Conservation (phyloP, 2,797 vertebrate species). For the Neosilurus mollespiculum region DNA sequence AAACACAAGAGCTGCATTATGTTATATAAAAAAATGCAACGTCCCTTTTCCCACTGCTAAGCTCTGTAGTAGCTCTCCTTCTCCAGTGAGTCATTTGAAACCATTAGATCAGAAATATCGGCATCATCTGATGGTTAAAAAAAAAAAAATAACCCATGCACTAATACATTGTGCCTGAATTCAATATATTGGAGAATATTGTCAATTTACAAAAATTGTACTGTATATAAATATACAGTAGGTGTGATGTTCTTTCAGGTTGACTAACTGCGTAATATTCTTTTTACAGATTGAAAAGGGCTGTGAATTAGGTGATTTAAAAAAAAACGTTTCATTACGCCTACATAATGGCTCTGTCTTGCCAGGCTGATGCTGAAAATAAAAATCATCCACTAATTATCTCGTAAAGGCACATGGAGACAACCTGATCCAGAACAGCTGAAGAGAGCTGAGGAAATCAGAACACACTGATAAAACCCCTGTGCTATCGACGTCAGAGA, state of each 20-base stretch:
- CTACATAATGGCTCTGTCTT: conserved; percentile 63
- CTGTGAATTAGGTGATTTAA: conserved; percentile 42
- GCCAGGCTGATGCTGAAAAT: conserved; percentile 63
- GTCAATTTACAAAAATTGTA: neutral
- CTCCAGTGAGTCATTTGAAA: conserved; percentile 67
- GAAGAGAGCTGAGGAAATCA: conserved; percentile 62
- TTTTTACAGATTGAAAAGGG: conserved; percentile 24
- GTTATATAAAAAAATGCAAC: conserved; percentile 73
- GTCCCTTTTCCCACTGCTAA: conserved; percentile 61
- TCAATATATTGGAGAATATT: neutral
- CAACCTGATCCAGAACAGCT: conserved; percentile 69
- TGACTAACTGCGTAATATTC: conserved; percentile 37
- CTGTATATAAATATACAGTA: conserved; percentile 22
- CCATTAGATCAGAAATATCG: conserved; percentile 62
- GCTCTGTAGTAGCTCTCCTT: conserved; percentile 72
- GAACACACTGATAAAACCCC: conserved; percentile 53
- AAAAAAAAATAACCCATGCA: neutral
- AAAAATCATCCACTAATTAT: conserved; percentile 70
- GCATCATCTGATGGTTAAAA: conserved; percentile 20
- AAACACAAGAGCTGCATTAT: conserved; percentile 94
- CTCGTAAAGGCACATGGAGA: conserved; percentile 75
- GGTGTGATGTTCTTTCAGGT: conserved; percentile 24
- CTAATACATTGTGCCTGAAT: neutral
- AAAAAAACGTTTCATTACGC: conserved; percentile 40
- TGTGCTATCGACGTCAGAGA: conserved; percentile 12